Conservation (phyloP, 2,888 invertebrate species). For the Diarsia rubi region DNA sequence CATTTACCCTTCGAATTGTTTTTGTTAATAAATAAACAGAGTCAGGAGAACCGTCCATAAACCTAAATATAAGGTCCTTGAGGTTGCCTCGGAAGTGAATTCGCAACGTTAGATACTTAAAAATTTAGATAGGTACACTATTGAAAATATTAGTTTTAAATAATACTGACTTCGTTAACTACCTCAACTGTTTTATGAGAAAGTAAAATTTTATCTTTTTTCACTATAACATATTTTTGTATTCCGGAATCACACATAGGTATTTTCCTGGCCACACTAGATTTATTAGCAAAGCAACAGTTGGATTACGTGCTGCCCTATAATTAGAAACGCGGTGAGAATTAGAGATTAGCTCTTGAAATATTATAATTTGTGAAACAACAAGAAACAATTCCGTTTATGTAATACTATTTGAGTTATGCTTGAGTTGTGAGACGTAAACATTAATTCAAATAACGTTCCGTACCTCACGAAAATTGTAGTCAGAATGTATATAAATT, state of each 20-base stretch:
- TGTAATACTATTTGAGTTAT: slow-evolving; percentile 23
- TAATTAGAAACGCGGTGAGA: slow-evolving; percentile 42
- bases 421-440: background rate
- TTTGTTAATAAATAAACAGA: background rate
- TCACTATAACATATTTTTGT: slow-evolving; percentile 11
- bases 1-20: background rate
- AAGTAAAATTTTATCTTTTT: background rate
- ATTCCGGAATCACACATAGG: background rate
- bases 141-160: background rate
- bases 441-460: background rate
- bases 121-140: background rate
- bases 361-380: slow-evolving; percentile 19
- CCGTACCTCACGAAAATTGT: background rate
- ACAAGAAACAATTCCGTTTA: slow-evolving; percentile 15
- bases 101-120: background rate
- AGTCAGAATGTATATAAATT: background rate
- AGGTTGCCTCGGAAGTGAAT: background rate
- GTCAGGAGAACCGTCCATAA: background rate
- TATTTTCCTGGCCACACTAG: slow-evolving; percentile 24
- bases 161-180: background rate
- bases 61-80: background rate
- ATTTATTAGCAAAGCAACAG: slow-evolving; percentile 60
- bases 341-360: slow-evolving; percentile 39
- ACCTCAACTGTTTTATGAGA: background rate
- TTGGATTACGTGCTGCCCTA: slow-evolving; percentile 55